Evolutionary conservation across 2,797 vertebrate genomes (phyloP), one percentile per base, ranked within the genome.

Genomic region (Xenentodon cancila): DNA sequence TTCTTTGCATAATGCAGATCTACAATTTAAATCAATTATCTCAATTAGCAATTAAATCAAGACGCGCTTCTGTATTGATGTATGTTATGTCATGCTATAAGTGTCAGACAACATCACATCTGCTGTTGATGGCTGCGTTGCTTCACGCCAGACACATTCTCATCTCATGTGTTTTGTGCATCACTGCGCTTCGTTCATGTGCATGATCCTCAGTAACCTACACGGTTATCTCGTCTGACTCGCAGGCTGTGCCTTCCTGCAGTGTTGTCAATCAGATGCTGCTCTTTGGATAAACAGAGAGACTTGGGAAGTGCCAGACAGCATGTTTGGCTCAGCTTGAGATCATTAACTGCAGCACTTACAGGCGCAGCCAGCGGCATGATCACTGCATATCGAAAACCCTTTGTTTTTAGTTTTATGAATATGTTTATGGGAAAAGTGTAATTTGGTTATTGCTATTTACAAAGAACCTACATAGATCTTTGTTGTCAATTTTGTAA

Each of bases 71-170:
- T 20, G 56, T 34, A 52, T 56, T 56, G 60, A 40, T 20, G 19
- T 20, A 52, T 68, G 84, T 25, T 25, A 86, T 90, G 88, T 91
- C 82, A 59, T 3, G 61, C 67, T 74, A 19, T 59, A 46, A 43
- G 53, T 69, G 76, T 82, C 89, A 91, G 85, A 82, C 86, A 66
- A 20, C 17, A 17, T 60, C 64, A 56, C 53, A 69, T 60, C 56
- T 63, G 43, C 55, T 21, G 57, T 56, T 65, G 53, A 59, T 66
- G 50, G 60, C 30, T 81, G 55, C 67, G 55, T 74, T 65, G 60
- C 53, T 46, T 67, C 68, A 60, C 76, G 49, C 75, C 53, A 18
- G 43, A 52, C 50, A 27, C 53, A 3, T 54, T 50, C 45, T 64
- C 70, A 73, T 77, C 53, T 75, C 45, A 49, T 61, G 59, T 53